phyloP scores from a whole-genome alignment of 2,888 invertebrate species.

The Spodoptera exigua region DNA sequence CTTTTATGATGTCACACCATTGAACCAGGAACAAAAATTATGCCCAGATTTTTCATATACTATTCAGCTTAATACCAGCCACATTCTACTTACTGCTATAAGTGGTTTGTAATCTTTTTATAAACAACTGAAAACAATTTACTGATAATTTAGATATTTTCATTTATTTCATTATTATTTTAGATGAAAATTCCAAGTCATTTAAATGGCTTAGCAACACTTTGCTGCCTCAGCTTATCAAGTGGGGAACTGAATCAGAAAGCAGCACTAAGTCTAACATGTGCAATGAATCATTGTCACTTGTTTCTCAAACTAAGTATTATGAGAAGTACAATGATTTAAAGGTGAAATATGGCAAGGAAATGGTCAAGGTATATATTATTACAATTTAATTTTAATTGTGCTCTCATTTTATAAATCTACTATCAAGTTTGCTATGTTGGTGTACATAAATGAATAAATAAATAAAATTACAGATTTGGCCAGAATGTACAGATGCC shows the following conservation, averaged over 20 bases:
- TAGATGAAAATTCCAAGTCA: slow-evolving; percentile 70
- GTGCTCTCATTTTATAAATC: too few species aligned
- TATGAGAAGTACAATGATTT: slow-evolving; percentile 92
- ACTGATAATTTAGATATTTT: background rate
- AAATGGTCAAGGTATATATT: slow-evolving; percentile 90
- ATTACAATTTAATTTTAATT: too few species aligned
- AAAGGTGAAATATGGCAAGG: slow-evolving; percentile 93
- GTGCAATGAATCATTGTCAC: slow-evolving; percentile 89
- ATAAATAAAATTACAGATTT: slow-evolving; percentile 87
- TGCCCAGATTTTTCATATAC: slow-evolving; percentile 86
- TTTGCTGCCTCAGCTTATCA: slow-evolving; percentile 90
- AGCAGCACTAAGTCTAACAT: slow-evolving; percentile 55
- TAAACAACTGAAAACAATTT: background rate
- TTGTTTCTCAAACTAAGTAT: slow-evolving; percentile 92
- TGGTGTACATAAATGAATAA: background rate
- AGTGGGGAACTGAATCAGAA: slow-evolving; percentile 89
- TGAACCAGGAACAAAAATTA: slow-evolving; percentile 71
- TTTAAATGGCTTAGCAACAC: slow-evolving; percentile 88
- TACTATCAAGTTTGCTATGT: too few species aligned
- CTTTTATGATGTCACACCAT: slow-evolving; percentile 84
- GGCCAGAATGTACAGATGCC: slow-evolving; percentile 98
- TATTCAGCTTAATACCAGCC: slow-evolving; percentile 74
- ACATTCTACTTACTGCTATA: slow-evolving; percentile 78
- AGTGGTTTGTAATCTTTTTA: slow-evolving; percentile 68
- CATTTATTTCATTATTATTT: slow-evolving; percentile 43